Conservation (phyloP, 2,888 invertebrate species). For the Seira musarum region DNA sequence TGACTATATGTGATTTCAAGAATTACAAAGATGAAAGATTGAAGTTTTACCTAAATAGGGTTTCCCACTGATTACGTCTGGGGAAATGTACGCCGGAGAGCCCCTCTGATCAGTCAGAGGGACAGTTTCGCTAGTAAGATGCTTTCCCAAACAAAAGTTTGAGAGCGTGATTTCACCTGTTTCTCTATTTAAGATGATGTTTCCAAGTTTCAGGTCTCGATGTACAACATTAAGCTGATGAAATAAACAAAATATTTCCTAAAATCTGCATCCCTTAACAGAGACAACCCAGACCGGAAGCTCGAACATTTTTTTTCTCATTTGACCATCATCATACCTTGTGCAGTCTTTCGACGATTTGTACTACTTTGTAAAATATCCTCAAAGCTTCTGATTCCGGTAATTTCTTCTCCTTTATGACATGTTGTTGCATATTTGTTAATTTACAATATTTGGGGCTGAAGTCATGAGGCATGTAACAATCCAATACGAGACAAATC, state of each 20-base stretch:
- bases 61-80: constrained; percentile 83
- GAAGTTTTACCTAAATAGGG: constrained; percentile 79
- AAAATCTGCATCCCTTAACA: constrained; percentile 11
- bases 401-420: constrained; percentile 83
- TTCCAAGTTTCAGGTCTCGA: constrained; percentile 84
- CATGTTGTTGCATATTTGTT: constrained; percentile 82
- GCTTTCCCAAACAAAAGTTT: constrained; percentile 85
- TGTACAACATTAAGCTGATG: constrained; percentile 83
- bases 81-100: constrained; percentile 86
- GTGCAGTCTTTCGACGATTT: constrained; percentile 82
- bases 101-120: constrained; percentile 83
- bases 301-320: too few species aligned
- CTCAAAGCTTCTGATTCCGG: constrained; percentile 82
- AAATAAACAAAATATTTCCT: constrained; percentile 41
- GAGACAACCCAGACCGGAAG: not conserved
- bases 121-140: constrained; percentile 82
- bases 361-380: constrained; percentile 83
- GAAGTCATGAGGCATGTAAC: constrained; percentile 81
- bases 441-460: constrained; percentile 76
- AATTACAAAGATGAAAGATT: too few species aligned
- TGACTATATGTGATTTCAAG: too few species aligned
- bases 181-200: constrained; percentile 82
- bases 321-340: constrained; percentile 74
- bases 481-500: constrained; percentile 82
- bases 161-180: constrained; percentile 79